phyloP scores from a whole-genome alignment of 2,888 invertebrate genomes.

The Cantharis nigra region DNA sequence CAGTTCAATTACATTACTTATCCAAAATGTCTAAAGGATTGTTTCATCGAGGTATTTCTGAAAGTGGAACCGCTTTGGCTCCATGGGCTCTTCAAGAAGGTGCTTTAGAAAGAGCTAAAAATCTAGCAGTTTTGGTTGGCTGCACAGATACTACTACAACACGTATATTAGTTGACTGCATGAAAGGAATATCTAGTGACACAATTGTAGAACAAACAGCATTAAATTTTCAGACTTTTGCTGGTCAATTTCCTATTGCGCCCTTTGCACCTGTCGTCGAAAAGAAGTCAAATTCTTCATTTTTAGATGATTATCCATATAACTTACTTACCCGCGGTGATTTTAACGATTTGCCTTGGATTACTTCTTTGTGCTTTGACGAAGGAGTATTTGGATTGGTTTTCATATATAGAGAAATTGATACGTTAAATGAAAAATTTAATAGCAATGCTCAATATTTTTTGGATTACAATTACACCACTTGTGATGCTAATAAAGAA shows the following conservation, averaged over 20 bases:
- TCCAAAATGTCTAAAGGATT: constrained; percentile 61
- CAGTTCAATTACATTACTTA: constrained; percentile 71
- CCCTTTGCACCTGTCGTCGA: constrained; percentile 45
- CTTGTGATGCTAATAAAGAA: not conserved
- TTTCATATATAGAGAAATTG: not conserved
- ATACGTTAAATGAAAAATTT: not conserved
- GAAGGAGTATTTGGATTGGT: constrained; percentile 65
- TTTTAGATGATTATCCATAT: no score
- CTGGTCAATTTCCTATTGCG: constrained; percentile 34
- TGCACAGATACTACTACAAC: constrained; percentile 61
- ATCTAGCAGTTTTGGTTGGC: constrained; percentile 63
- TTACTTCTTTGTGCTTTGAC: constrained; percentile 67
- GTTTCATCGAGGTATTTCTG: constrained; percentile 64
- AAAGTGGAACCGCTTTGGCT: constrained; percentile 68
- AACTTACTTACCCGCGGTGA: no score
- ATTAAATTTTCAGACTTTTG: constrained; percentile 59
- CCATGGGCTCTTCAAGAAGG: constrained; percentile 59
- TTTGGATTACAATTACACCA: not conserved
- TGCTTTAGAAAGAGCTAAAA: constrained; percentile 62
- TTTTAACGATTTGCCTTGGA: constrained; percentile 23
- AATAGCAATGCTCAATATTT: not conserved
- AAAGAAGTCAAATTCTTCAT: no score
- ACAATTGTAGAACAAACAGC: constrained; percentile 60
- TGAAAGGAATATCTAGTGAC: constrained; percentile 62
- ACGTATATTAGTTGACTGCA: constrained; percentile 63